A percentile compares a stretch with the other conserved stretches of the same genome.
These are phyloP conservation scores for Centropyge bicolor DNA, from an alignment of 2,797 vertebrate species.

Conservation along the genomic window DNA sequence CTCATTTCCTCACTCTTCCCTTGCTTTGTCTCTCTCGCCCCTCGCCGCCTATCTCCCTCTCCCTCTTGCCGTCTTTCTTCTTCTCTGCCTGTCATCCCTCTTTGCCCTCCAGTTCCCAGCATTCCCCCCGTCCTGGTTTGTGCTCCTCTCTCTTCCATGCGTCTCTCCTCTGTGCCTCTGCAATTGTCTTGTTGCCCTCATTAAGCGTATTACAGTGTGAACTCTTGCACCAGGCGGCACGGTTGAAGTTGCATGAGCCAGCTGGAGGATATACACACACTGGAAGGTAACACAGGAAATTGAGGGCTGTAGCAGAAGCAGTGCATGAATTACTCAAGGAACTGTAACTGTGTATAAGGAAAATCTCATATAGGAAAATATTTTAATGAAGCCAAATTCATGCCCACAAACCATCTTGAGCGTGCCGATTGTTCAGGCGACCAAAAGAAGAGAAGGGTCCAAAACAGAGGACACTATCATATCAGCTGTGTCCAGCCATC, in stretches of 20 bases:
- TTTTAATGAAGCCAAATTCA: neutral
- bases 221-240: neutral
- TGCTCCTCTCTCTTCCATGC: neutral
- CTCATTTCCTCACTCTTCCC: constrained; percentile 40
- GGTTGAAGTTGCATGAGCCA: neutral
- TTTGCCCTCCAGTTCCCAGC: constrained; percentile 19
- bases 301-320: neutral
- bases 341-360: neutral
- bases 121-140: neutral
- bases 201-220: constrained; percentile 13
- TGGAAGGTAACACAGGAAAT: neutral
- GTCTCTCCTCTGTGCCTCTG: neutral
- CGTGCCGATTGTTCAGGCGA: neutral
- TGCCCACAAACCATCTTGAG: neutral
- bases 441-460: neutral
- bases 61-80: constrained; percentile 4
- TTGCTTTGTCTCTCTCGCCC: constrained; percentile 19
- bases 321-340: neutral
- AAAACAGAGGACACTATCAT: neutral
- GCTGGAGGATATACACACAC: neutral
- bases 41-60: neutral
- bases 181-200: constrained; percentile 23
- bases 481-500: constrained; percentile 9
- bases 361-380: neutral
- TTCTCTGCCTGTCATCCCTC: neutral